Percentiles rank a stretch among this genome's conserved stretches.
These are phyloP conservation scores for Nymphalis urticae DNA, from an alignment of 2,888 invertebrate species.

Conservation along the genomic window DNA sequence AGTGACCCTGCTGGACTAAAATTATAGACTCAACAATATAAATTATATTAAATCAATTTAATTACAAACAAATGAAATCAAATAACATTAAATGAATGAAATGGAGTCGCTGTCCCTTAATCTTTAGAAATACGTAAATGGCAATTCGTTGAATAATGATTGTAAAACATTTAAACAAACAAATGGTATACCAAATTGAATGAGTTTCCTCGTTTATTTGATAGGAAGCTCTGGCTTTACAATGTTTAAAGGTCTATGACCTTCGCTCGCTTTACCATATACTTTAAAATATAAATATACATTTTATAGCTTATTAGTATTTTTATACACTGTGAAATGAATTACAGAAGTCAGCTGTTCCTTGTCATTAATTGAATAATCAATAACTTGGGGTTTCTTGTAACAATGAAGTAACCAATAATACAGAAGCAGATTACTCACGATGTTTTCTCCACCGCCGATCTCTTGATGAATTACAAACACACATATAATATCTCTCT, in stretches of 20 bases:
- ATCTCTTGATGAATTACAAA: too few species aligned
- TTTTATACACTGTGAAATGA: background rate
- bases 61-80: background rate
- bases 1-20: too few species aligned
- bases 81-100: background rate
- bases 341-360: background rate
- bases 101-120: background rate
- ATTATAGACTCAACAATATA: too few species aligned
- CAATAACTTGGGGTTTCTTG: too few species aligned
- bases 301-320: background rate
- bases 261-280: background rate
- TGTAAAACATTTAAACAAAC: background rate
- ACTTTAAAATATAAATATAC: background rate
- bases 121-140: slow-evolving; percentile 2
- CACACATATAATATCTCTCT: too few species aligned
- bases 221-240: background rate
- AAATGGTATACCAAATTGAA: background rate
- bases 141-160: background rate
- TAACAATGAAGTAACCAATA: too few species aligned
- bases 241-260: slow-evolving; percentile 1
- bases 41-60: background rate
- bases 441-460: too few species aligned
- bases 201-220: background rate
- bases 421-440: too few species aligned
- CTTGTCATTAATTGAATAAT: too few species aligned